Base-by-base conservation (phyloP, 2,113 vertebrate species). In the Nibea albiflora region DNA sequence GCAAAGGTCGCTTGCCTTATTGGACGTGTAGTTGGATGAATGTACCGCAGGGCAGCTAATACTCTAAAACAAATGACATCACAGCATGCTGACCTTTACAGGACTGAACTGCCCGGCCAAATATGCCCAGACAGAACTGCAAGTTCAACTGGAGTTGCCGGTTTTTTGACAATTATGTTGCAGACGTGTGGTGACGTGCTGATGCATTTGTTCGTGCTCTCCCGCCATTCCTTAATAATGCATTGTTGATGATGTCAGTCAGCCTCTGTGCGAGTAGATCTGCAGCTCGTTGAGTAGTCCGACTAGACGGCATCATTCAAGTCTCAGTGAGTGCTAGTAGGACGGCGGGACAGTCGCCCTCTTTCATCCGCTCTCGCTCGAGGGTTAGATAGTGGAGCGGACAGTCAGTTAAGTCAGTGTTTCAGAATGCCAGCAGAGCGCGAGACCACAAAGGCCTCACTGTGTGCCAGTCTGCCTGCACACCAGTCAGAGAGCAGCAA, bases 381-480 rank as follows among this genome's bases (percentile, higher is more conserved):
- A 78, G 39, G 46, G 73, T 20, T 14, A 54, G 58, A 85, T 46
- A 69, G 60, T 46, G 49, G 63, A 85, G 66, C 49, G 46, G 47
- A 66, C 61, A 60, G 54, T 78, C 52, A 75, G 60, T 46, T 14
- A 39, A 46, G 44, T 73, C 39, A 75, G 57, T 78, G 65, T 76
- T 62, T 81, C 60, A 78, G 35, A 74, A 73, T 35, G 69, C 60
- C 70, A 73, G 49, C 39, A 26, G 75, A 65, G 54, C 58, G 77
- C 19, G 46, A 31, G 58, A 75, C 63, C 54, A 90, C 81, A 90
- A 89, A 56, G 60, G 56, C 8, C 60, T 65, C 81, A 73, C 66
- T 88, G 82, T 89, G 75, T 52, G 75, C 44, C 64, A 56, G 64
- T 12, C 60, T 12, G 71, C 44, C 65, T n/a, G 53, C 69, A 22